phyloP scores from a whole-genome alignment of 2,797 vertebrate genomes.

The Anguilla megastoma region DNA sequence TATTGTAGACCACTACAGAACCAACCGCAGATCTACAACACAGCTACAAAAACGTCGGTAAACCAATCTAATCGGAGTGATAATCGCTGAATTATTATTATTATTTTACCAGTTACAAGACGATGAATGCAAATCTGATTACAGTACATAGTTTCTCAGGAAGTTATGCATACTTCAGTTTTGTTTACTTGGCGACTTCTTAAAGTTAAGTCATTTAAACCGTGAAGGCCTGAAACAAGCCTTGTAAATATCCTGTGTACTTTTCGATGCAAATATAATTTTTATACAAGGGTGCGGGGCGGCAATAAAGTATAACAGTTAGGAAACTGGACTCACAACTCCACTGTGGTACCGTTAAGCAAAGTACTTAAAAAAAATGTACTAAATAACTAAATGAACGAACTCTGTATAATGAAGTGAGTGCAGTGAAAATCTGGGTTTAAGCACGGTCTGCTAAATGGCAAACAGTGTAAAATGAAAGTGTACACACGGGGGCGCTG shows the following conservation, averaged over 20 bases:
- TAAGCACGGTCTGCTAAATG: too few relatives aligned
- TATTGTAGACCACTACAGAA: too few relatives aligned
- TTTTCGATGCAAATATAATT: background rate
- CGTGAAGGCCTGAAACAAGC: background rate
- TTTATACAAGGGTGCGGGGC: too few relatives aligned
- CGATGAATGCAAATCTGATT: background rate
- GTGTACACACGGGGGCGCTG: background rate
- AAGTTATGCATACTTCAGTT: background rate
- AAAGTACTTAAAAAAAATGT: too few relatives aligned
- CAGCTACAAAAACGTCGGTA: background rate
- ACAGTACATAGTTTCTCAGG: background rate
- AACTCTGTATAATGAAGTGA: too few relatives aligned
- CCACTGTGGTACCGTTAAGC: too few relatives aligned
- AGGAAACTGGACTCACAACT: too few relatives aligned
- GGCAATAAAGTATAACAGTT: too few relatives aligned
- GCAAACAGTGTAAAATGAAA: too few relatives aligned
- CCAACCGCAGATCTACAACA: too few relatives aligned
- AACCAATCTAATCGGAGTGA: background rate
- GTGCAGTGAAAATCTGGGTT: too few relatives aligned
- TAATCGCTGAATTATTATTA: background rate
- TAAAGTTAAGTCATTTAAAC: background rate
- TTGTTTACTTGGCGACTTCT: background rate
- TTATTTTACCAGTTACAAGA: background rate
- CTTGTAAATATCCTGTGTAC: background rate
- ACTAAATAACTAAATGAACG: too few relatives aligned